Percentiles rank a stretch among this genome's conserved stretches.
These are phyloP conservation scores for Ptiloglossa arizonensis DNA, from an alignment of 1,140 invertebrate species.

Conservation along the genomic window DNA sequence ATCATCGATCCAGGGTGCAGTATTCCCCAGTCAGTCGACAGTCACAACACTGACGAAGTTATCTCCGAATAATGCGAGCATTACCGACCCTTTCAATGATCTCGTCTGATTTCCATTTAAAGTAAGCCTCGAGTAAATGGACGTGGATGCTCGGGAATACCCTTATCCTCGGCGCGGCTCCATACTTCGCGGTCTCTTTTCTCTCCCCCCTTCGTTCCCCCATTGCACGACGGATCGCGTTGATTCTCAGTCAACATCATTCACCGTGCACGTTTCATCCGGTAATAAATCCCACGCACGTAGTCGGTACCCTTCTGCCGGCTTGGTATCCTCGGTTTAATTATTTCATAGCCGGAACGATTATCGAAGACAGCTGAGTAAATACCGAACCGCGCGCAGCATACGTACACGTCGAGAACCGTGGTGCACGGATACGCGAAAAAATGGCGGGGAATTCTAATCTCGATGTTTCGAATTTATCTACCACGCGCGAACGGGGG, in stretches of 20 bases:
- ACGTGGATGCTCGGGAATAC: background rate
- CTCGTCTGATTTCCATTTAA: conserved; percentile 40
- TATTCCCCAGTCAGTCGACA: background rate
- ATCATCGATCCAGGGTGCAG: background rate
- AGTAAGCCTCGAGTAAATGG: conserved; percentile 34
- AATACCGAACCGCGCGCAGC: conserved; percentile 25
- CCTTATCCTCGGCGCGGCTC: background rate
- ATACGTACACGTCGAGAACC: no score
- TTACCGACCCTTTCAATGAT: conserved; percentile 21
- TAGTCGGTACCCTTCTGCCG: background rate
- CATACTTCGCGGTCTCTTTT: conserved; percentile 1
- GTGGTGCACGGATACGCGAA: no score
- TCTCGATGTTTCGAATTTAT: no score
- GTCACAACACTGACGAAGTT: background rate
- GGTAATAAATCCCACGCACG: conserved; percentile 24
- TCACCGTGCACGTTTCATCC: background rate
- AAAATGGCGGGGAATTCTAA: no score
- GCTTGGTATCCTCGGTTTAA: conserved; percentile 22
- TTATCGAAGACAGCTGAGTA: conserved; percentile 39
- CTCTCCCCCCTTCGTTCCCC: background rate
- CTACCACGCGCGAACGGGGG: no score
- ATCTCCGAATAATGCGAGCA: background rate
- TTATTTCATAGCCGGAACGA: conserved; percentile 55
- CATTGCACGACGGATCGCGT: conserved; percentile 10
- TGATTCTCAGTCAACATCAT: conserved; percentile 21